Percentiles rank a stretch among this genome's conserved stretches.
Evolutionary conservation across 2,888 invertebrate species (phyloP).

Genomic region (Monoplex corrugatus): DNA sequence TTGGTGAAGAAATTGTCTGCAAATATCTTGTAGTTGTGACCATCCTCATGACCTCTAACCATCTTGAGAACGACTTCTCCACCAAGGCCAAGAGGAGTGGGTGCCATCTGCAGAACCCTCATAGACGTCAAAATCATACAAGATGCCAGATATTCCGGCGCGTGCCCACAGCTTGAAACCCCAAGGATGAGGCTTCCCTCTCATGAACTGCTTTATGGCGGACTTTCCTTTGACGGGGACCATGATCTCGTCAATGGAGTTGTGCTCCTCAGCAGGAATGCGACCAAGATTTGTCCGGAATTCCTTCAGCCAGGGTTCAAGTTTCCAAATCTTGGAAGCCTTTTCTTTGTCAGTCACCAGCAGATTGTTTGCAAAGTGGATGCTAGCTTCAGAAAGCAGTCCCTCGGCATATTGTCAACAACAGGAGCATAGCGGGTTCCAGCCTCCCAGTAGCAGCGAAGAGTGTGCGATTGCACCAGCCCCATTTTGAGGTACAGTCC

Average conservation of each 20-base stretch:
- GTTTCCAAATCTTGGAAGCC: slow-evolving; percentile 53
- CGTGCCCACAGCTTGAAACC: slow-evolving; percentile 55
- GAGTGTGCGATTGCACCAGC: slow-evolving; percentile 47
- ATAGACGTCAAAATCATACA: slow-evolving; percentile 54
- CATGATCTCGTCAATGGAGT: slow-evolving; percentile 71
- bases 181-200: slow-evolving; percentile 58
- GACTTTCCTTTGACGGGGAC: slow-evolving; percentile 71
- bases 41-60: background rate
- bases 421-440: slow-evolving; percentile 47
- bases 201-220: slow-evolving; percentile 56
- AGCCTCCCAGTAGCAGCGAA: slow-evolving; percentile 52
- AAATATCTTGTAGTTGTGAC: slow-evolving; percentile 52
- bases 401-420: slow-evolving; percentile 52
- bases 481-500: slow-evolving; percentile 55
- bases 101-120: slow-evolving; percentile 36
- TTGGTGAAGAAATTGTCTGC: slow-evolving; percentile 52
- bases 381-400: slow-evolving; percentile 50
- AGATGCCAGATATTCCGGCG: background rate
- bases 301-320: slow-evolving; percentile 53
- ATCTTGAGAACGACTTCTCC: slow-evolving; percentile 45
- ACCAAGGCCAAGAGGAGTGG: background rate
- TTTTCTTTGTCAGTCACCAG: background rate
- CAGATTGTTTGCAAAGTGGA: slow-evolving; percentile 45
- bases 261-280: slow-evolving; percentile 68
- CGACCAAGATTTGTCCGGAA: slow-evolving; percentile 54